phyloP scores from a whole-genome alignment of 2,797 vertebrate genomes.

The Argya squamiceps region DNA sequence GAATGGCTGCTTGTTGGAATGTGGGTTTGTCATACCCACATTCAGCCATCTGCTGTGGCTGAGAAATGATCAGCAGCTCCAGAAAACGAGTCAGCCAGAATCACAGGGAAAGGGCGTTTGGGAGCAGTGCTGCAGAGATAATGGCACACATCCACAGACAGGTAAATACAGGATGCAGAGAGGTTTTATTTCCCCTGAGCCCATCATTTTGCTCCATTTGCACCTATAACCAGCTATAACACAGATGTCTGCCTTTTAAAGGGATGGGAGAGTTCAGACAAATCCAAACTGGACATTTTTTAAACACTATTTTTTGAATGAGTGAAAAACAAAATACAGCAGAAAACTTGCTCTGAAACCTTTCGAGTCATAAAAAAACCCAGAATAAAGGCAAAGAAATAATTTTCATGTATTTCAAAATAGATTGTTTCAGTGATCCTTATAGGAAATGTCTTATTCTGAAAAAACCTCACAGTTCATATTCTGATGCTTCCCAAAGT shows the following conservation, averaged over 20 bases:
- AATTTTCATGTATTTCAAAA: not conserved
- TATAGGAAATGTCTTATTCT: not conserved
- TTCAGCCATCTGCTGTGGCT: not conserved
- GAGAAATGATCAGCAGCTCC: not conserved
- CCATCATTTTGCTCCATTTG: not conserved
- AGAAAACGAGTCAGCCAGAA: not conserved
- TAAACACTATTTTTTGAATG: not conserved
- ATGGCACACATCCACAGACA: not conserved
- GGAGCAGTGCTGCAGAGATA: not conserved
- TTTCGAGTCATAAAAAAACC: not conserved
- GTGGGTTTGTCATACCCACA: not conserved
- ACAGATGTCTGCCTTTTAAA: not conserved
- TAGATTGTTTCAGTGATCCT: not conserved
- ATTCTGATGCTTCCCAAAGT: not conserved
- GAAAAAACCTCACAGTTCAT: not conserved
- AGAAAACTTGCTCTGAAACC: not conserved
- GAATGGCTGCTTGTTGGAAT: not conserved
- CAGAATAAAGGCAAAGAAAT: not conserved
- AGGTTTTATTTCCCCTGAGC: not conserved
- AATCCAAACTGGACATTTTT: not conserved
- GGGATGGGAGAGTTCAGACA: not conserved
- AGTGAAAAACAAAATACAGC: not conserved
- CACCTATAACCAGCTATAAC: not conserved
- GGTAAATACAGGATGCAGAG: not conserved
- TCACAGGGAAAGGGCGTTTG: not conserved